Conservation (phyloP, 2,797 vertebrate species). For the Sebastes itinus region DNA sequence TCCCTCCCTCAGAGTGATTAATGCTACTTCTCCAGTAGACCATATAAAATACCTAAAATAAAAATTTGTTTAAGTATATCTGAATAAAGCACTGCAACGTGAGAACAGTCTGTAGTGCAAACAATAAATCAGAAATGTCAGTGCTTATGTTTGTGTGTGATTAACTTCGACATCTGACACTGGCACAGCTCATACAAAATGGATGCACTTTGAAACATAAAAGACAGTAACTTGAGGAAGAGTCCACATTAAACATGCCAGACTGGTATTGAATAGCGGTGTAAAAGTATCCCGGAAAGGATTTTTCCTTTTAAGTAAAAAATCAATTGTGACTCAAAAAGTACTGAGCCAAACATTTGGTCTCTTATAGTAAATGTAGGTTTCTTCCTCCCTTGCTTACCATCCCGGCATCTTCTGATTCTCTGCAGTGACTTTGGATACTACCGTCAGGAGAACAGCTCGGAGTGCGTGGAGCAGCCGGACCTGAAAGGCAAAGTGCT, state of each 20-base stretch:
- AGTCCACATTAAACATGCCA: not conserved
- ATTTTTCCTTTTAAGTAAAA: not conserved
- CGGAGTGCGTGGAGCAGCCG: constrained; percentile 88
- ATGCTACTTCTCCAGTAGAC: no score
- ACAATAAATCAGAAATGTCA: no score
- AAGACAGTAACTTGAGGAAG: not conserved
- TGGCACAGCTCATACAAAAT: not conserved
- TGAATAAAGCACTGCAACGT: no score
- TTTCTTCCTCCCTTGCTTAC: not conserved
- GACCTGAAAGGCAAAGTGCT: constrained; percentile 90
- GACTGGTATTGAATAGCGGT: not conserved
- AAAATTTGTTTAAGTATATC: no score
- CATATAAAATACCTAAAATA: no score
- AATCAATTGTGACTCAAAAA: not conserved
- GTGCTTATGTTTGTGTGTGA: no score
- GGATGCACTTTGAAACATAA: not conserved
- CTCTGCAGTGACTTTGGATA: constrained; percentile 92
- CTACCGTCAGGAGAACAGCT: constrained; percentile 91
- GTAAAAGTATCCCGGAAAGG: not conserved
- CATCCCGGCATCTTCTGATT: not conserved
- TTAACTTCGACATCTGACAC: not conserved
- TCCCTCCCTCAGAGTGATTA: no score
- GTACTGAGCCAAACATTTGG: not conserved
- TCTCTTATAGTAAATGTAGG: not conserved
- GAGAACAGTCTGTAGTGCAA: no score